Base-by-base conservation (phyloP, 2,113 vertebrate genomes). In the Halichoeres trimaculatus region DNA sequence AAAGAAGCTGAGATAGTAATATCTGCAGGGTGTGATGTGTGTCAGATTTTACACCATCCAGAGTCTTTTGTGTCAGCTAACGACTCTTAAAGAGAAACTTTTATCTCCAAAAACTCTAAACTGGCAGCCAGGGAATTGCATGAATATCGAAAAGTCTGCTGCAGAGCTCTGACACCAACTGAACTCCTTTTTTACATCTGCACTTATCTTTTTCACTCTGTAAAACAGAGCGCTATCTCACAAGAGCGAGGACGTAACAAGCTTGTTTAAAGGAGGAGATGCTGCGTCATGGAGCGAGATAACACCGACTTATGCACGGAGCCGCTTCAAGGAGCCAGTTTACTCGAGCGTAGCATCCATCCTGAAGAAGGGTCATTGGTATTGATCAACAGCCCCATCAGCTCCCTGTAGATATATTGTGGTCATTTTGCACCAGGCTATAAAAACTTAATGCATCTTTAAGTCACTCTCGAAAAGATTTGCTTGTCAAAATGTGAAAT, bases 381-480 rank as follows among this genome's bases (percentile, higher is more conserved):
- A 38, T 58, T 69, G 66, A 86, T 78, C 51, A 78, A 67, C 64
- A 73, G 34, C 53, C 51, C 48, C 24, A 58, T 81, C 55, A 80
- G 70, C 26, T 23, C 3, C n/a, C n/a, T 24, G 52, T 20, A 68
- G 62, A 80, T 74, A 69, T 52, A 70, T 23, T 3, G 11, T 36
- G 20, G 52, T 61, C 70, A 74, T 80, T 58, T 50, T 58, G 22
- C 10, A 13, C 35, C 34, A 12, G 62, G 63, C 63, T 35, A 20
- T 81, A 65, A 61, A 88, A 68, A 70, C 60, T 60, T 26, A 73
- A 74, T 61, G 53, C 52, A 57, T 74, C 68, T 85, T 75, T 68
- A 71, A 82, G 68, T 80, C 50, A 61, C 43, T 74, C 48, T 54
- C 51, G 66, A 69, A 57, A 14, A 40, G 40, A 61, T 41, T 30